phyloP scores from a whole-genome alignment of 2,888 invertebrate genomes.

The Plagiodera versicolora region DNA sequence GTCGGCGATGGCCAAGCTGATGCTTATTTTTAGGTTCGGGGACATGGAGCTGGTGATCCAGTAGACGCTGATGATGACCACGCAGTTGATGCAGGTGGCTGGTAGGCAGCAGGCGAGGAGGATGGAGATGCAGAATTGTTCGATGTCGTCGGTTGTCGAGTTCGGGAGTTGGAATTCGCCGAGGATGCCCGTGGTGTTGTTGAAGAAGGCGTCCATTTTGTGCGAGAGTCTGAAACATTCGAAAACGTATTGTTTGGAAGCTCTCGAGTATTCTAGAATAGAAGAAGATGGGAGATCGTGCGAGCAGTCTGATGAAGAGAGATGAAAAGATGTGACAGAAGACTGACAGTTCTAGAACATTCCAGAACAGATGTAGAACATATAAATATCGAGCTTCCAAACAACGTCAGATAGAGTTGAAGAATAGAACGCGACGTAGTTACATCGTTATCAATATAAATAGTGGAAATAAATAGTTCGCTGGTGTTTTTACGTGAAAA shows the following conservation, averaged over 20 bases:
- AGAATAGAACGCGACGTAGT: too few species aligned
- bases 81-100: conserved; percentile 59
- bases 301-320: too few species aligned
- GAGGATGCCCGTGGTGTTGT: background rate
- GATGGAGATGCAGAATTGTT: conserved; percentile 40
- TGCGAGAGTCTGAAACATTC: background rate
- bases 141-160: conserved; percentile 10
- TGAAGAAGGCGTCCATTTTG: background rate
- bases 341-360: too few species aligned
- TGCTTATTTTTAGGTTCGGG: conserved; percentile 62
- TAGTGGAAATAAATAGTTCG: too few species aligned
- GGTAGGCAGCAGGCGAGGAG: conserved; percentile 58
- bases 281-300: too few species aligned
- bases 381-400: too few species aligned
- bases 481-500: too few species aligned
- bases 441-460: too few species aligned
- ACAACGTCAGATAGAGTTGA: too few species aligned
- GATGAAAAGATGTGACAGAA: too few species aligned
- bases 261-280: too few species aligned
- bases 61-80: conserved; percentile 58
- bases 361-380: too few species aligned
- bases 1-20: conserved; percentile 63
- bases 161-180: conserved; percentile 9
- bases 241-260: background rate
- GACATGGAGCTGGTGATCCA: conserved; percentile 62